Conservation (phyloP, 2,797 vertebrate genomes). For the Macroramphosus scolopax region DNA sequence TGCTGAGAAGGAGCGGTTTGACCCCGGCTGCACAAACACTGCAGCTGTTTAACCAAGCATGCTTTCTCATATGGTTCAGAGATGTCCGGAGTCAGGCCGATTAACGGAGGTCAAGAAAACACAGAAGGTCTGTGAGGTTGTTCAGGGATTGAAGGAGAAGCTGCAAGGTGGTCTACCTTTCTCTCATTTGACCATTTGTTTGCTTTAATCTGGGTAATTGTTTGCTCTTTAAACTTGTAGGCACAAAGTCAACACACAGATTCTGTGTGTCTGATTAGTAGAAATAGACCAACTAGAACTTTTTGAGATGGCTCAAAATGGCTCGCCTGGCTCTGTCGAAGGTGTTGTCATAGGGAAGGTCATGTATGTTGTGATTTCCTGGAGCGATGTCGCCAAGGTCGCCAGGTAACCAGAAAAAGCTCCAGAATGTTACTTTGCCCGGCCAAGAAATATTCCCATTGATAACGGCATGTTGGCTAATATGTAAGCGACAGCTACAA, state of each 20-base stretch:
- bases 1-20: constrained; percentile 53
- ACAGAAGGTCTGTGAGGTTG: constrained; percentile 29
- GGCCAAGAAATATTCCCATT: too few relatives aligned
- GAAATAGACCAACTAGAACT: too few relatives aligned
- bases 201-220: constrained; percentile 1
- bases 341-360: too few relatives aligned
- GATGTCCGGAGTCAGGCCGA: constrained; percentile 50
- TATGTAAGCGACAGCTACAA: too few relatives aligned
- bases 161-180: constrained; percentile 17
- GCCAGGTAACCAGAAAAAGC: too few relatives aligned
- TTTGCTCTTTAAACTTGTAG: constrained; percentile 2
- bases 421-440: too few relatives aligned
- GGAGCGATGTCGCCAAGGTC: too few relatives aligned
- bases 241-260: background rate
- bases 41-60: constrained; percentile 58
- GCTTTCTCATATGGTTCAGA: constrained; percentile 57
- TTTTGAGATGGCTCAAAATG: too few relatives aligned
- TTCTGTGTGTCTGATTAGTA: too few relatives aligned
- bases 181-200: constrained; percentile 16
- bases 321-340: too few relatives aligned
- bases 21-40: constrained; percentile 35
- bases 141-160: constrained; percentile 7
- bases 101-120: constrained; percentile 58
- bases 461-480: too few relatives aligned
- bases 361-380: too few relatives aligned